Base-by-base conservation (phyloP, 2,797 vertebrate genomes). In the Bradypodion pumilum region DNA sequence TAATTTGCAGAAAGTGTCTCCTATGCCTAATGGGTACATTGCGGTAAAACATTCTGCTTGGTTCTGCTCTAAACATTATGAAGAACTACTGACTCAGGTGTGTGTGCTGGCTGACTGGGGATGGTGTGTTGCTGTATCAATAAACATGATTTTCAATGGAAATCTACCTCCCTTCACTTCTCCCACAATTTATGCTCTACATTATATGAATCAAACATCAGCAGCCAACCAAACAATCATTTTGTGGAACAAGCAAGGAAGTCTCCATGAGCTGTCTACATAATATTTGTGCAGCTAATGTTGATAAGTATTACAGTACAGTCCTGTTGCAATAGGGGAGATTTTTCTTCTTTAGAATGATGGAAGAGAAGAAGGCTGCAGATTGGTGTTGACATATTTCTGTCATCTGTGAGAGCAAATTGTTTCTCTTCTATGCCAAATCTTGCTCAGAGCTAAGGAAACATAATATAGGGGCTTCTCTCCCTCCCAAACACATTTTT, bases 141-240 rank as follows among this genome's bases (percentile, higher is more conserved):
- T 89, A 91, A 95, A 89, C 89, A 89, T 88, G 89, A 90, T 94
- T 89, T 93, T 88, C 83, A 79, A 92, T 84, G 88, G 89, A 62
- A 83, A 93, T 90, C 27, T 91, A 5, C 79, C 93, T 91, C 76
- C 81, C 62, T 60, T 37, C 74, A 77, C 52, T 19, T n/a, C 63
- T 76, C 82, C 46, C 60, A 49, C 74, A 77, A 40, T 9, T n/a
- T 49, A 68, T 23, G 21, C 63, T 79, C 6, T 1, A 0, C 83
- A 83, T 80, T 92, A 86, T 91, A 89, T 89, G 89, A 88, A 79
- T 90, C 88, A 87, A 81, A 90, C 87, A 90, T 89, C 79, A 88
- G 80, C 88, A 91, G 83, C 88, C 93, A 85, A 89, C 74, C 21
- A 68, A 60, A 35, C 87, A 89, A 92, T 94, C 91, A 91, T 62